These are phyloP conservation scores for Drosophila grimshawi DNA, from an alignment of 1,140 invertebrate species.

Conservation along the genomic window DNA sequence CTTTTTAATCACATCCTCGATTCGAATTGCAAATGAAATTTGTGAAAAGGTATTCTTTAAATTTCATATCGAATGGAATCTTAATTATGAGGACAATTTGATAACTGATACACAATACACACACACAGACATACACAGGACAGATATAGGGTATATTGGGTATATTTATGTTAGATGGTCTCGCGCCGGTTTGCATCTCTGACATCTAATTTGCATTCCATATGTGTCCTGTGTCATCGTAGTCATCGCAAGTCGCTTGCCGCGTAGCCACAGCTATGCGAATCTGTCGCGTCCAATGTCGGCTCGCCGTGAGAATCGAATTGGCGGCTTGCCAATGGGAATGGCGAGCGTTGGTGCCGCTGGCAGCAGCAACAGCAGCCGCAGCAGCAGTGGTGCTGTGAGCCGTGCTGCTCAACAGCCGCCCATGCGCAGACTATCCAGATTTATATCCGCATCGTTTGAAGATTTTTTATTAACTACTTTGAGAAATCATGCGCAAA, in stretches of 20 bases:
- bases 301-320: slow-evolving; percentile 27
- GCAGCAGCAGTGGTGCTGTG: neutral
- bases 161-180: neutral
- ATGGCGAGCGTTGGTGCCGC: slow-evolving; percentile 18
- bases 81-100: too few relatives aligned
- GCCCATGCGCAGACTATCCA: slow-evolving; percentile 34
- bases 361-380: slow-evolving; percentile 7
- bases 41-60: too few relatives aligned
- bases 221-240: slow-evolving; percentile 42
- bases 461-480: slow-evolving; percentile 60
- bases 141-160: too few relatives aligned
- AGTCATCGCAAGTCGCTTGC: slow-evolving; percentile 34
- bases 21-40: too few relatives aligned
- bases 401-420: slow-evolving; percentile 12
- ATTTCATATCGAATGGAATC: too few relatives aligned
- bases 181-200: slow-evolving; percentile 57
- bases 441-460: slow-evolving; percentile 48
- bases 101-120: neutral
- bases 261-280: slow-evolving; percentile 16
- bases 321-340: slow-evolving; percentile 11
- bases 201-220: slow-evolving; percentile 73
- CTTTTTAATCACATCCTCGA: too few relatives aligned
- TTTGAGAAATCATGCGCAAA: slow-evolving; percentile 75
- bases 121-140: slow-evolving; percentile 18
- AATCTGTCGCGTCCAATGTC: slow-evolving; percentile 7